Evolutionary conservation across 2,113 vertebrate species (phyloP).

Genomic region (Otolemur garnettii): DNA sequence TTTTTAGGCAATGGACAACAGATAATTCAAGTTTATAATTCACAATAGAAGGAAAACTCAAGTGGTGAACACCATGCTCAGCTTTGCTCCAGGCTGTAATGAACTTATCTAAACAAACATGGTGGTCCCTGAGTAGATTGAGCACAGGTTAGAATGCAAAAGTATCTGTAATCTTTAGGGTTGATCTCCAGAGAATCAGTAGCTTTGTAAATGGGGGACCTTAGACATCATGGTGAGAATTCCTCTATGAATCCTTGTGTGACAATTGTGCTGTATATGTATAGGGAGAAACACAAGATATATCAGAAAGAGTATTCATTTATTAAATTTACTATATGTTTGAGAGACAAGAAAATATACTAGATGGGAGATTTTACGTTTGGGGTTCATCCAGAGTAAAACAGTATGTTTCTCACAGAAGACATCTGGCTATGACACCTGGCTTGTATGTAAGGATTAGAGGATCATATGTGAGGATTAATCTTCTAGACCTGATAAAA

Average conservation of each 20-base stretch:
- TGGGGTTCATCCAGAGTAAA: background rate
- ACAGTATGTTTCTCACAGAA: background rate
- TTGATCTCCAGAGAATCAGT: background rate
- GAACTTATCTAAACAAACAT: background rate
- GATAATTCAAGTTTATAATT: background rate
- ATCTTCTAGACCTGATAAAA: background rate
- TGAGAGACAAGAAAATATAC: background rate
- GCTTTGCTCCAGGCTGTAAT: background rate
- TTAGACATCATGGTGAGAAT: background rate
- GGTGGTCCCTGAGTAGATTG: background rate
- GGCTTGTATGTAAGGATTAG: background rate
- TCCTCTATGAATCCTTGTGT: background rate
- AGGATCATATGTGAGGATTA: background rate
- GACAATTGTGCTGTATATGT: background rate
- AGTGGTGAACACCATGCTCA: background rate
- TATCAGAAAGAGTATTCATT: background rate
- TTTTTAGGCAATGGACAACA: background rate
- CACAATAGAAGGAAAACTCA: background rate
- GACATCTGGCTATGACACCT: background rate
- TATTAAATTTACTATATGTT: background rate
- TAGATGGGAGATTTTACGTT: background rate
- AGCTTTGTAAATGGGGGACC: background rate
- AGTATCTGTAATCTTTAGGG: background rate
- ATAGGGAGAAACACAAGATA: background rate
- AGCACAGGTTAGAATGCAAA: background rate